Base-by-base conservation (phyloP, 2,888 invertebrate species). In the Lacanobia oleracea region DNA sequence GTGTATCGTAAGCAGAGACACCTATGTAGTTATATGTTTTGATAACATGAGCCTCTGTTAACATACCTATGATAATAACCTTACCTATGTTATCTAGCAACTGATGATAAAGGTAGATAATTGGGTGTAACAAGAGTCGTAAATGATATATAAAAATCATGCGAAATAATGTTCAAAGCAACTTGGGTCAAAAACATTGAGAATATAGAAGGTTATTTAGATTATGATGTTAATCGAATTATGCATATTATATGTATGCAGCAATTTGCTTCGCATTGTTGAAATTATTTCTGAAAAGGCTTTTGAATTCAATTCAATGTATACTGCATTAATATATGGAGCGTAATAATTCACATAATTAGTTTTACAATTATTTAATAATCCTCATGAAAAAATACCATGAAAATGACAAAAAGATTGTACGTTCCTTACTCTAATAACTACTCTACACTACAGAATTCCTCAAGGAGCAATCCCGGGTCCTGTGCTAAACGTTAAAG, bases 11-110 rank as follows among this genome's bases (percentile, higher is more conserved):
- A 63, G 59, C 53, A 33, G 48, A 51, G 65, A 73, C 68, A 77
- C 43, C 76, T 67, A n/a, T n/a, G n/a, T n/a, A 71, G 67, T 62
- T 75, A 67, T 72, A 81, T 74, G 75, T 80, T 79, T 63, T 81
- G 76, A 83, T 87, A 84, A 81, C 80, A 81, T 53, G 65, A 77
- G 68, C 68, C 69, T 72, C 68, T 80, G 76, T 86, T 87, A 82
- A 68, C 85, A 79, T 72, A 68, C 54, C 67, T 67, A 74, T 75
- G 83, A 83, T 87, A 85, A 88, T 81, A 81, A 71, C 61, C 53
- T 74, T 72, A 67, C 70, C 74, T 74, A 67, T 84, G 78, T 76
- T 86, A 86, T 83, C 83, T 81, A 62, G 63, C 57, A 63, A 72
- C 66, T 60, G 72, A 72, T 81, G 77, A 81, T 85, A 79, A 81